Evolutionary conservation across 2,113 vertebrate species (phyloP).

Genomic region (Mesembrinibis cayennensis): DNA sequence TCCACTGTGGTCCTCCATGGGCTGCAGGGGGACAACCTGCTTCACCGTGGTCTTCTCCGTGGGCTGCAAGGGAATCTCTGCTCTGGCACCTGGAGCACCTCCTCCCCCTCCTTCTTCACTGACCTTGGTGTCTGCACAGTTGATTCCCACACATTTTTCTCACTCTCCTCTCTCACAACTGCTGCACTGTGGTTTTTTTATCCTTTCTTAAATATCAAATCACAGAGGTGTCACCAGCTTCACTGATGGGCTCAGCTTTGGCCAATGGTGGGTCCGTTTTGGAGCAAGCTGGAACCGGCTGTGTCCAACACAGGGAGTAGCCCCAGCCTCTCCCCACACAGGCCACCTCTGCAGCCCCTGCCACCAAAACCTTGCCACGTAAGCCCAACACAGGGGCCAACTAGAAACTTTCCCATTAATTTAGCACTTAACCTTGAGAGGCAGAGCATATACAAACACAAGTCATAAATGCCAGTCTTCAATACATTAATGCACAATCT

Average conservation of each 20-base stretch:
- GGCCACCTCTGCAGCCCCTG: not conserved
- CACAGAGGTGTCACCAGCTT: not conserved
- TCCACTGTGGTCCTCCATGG: rapidly evolving
- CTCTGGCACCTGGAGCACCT: not conserved
- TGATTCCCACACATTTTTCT: not conserved
- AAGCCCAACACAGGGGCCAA: not conserved
- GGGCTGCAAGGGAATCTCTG: not conserved
- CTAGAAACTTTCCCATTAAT: not conserved
- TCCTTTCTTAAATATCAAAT: not conserved
- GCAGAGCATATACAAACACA: not conserved
- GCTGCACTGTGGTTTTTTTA: not conserved
- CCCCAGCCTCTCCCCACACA: not conserved
- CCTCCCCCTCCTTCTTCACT: not conserved
- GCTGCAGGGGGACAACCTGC: not conserved
- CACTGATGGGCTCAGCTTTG: not conserved
- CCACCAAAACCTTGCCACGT: not conserved
- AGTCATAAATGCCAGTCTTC: not conserved
- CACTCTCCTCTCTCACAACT: not conserved
- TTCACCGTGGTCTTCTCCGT: not conserved
- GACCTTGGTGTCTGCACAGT: not conserved
- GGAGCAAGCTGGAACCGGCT: not conserved
- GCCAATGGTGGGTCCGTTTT: not conserved
- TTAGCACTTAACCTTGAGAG: not conserved
- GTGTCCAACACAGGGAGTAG: not conserved
- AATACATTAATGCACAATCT: not conserved